Evolutionary conservation across 2,797 vertebrate genomes (phyloP).

Genomic region (Graptemys geographica): DNA sequence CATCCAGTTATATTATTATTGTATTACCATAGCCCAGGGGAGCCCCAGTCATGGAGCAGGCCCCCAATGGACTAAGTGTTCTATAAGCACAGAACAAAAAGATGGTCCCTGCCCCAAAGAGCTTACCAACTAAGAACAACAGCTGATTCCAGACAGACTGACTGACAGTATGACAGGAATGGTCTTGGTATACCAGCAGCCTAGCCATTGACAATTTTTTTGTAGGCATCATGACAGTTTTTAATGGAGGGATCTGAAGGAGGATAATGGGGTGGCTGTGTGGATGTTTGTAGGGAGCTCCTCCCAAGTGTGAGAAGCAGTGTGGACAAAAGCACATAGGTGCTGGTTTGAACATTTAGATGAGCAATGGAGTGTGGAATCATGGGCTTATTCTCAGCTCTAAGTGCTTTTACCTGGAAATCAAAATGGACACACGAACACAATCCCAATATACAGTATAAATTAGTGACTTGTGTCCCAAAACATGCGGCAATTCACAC

Average conservation of each 20-base stretch:
- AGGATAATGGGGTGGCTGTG: background rate
- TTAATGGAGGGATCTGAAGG: background rate
- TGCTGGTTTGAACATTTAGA: background rate
- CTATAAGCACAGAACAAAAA: constrained; percentile 42
- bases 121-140: background rate
- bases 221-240: background rate
- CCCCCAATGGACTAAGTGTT: background rate
- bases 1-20: constrained; percentile 24
- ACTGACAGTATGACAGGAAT: background rate
- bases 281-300: background rate
- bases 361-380: accelerated
- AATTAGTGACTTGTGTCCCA: background rate
- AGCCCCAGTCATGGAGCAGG: background rate
- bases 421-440: accelerated
- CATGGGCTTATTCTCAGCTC: background rate
- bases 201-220: background rate
- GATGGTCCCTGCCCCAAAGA: background rate
- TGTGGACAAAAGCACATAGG: background rate
- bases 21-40: constrained; percentile 41
- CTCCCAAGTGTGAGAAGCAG: background rate
- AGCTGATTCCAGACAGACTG: background rate
- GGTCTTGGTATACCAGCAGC: background rate
- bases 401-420: background rate
- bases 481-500: background rate
- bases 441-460: background rate